Evolutionary conservation across 2,113 vertebrate genomes (phyloP).

Genomic region (Gallinago paraguaiae): DNA sequence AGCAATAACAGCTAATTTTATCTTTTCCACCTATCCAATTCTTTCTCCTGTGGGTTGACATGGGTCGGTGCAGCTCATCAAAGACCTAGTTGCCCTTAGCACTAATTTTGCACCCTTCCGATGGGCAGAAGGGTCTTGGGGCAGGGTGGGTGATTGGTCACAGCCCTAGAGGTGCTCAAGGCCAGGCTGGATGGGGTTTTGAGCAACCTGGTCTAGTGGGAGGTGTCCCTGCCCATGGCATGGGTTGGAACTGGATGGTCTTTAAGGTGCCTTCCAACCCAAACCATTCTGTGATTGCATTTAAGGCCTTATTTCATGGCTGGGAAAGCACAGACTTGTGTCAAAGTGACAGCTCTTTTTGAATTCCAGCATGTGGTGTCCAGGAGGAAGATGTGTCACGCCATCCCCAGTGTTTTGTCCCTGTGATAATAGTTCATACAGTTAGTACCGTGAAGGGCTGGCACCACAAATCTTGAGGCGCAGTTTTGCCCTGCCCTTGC

Average conservation of each 20-base stretch:
- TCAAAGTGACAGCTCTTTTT: background rate
- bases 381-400: background rate
- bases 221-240: background rate
- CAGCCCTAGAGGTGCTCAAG: background rate
- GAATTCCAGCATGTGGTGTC: background rate
- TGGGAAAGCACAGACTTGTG: background rate
- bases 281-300: background rate
- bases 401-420: background rate
- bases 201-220: background rate
- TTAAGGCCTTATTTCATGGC: background rate
- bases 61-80: background rate
- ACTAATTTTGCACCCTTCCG: background rate
- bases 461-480: background rate
- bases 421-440: background rate
- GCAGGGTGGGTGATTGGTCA: background rate
- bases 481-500: background rate
- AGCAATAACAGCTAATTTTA: conserved; percentile 24
- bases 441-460: background rate
- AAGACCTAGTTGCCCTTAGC: background rate
- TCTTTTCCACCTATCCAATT: background rate
- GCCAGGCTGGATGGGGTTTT: background rate
- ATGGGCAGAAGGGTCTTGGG: background rate
- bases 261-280: background rate
- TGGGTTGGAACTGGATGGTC: background rate
- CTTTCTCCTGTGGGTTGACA: background rate